Conservation (phyloP, 2,113 vertebrate genomes). For the Rhinopomastus cyanomelas region DNA sequence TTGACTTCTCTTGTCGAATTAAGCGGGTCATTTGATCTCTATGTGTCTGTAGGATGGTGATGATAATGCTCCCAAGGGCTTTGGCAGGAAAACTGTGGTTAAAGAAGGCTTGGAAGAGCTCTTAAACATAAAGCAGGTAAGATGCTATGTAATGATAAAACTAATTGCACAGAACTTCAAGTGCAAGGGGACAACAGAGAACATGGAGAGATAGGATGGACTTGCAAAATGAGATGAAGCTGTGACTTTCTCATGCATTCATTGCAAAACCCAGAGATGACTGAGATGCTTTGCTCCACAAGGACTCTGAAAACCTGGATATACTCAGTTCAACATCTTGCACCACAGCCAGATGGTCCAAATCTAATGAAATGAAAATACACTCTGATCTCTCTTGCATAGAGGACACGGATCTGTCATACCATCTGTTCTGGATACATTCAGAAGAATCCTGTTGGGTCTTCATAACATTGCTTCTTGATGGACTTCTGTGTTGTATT, state of each 20-base stretch:
- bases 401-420: not conserved
- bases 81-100: not conserved
- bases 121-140: not conserved
- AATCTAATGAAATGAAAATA: conserved; percentile 9
- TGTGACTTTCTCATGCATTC: not conserved
- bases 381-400: not conserved
- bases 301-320: not conserved
- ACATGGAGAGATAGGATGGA: not conserved
- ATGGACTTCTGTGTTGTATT: not conserved
- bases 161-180: not conserved
- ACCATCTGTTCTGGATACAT: not conserved
- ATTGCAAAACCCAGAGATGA: not conserved
- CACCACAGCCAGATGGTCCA: not conserved
- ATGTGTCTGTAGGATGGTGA: not conserved
- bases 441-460: not conserved
- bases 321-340: not conserved
- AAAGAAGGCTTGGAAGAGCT: not conserved
- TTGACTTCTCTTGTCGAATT: not conserved
- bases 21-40: not conserved
- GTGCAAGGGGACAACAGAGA: not conserved
- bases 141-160: not conserved
- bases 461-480: not conserved
- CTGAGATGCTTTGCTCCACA: not conserved
- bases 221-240: not conserved
- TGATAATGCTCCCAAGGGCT: not conserved